These are phyloP conservation scores for Macrostomum cliftonense DNA, from an alignment of 2,888 invertebrate genomes.

Conservation along the genomic window DNA sequence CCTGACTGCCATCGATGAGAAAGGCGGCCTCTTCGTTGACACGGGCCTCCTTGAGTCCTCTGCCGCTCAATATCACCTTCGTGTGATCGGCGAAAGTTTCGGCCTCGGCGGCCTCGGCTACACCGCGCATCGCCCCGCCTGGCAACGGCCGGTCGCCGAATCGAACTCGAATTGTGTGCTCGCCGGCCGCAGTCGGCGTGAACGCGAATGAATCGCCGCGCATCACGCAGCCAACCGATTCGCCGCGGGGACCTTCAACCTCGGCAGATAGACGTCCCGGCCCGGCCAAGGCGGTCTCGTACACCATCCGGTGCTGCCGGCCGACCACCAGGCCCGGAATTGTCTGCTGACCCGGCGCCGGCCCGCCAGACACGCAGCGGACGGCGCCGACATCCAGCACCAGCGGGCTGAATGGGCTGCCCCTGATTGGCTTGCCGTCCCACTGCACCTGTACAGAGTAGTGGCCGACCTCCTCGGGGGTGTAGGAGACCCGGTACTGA, in stretches of 20 bases:
- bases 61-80: conserved; percentile 3
- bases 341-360: background rate
- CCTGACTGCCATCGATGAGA: conserved; percentile 2
- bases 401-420: background rate
- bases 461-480: background rate
- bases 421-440: background rate
- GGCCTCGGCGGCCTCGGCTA: background rate
- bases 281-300: background rate
- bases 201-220: background rate
- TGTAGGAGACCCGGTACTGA: conserved; percentile 30
- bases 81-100: background rate
- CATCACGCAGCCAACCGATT: conserved; percentile 16
- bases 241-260: conserved; percentile 1
- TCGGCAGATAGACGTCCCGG: background rate
- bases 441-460: conserved; percentile 1
- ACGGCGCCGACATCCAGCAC: conserved; percentile 1
- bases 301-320: background rate
- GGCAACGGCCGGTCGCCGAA: background rate
- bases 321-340: background rate
- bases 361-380: background rate
- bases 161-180: background rate
- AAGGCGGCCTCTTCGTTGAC: conserved; percentile 4
- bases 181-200: background rate
- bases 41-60: conserved; percentile 1
- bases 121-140: background rate